These are phyloP conservation scores for Lepidurus couesii DNA, from an alignment of 1,140 invertebrate genomes.

Conservation along the genomic window DNA sequence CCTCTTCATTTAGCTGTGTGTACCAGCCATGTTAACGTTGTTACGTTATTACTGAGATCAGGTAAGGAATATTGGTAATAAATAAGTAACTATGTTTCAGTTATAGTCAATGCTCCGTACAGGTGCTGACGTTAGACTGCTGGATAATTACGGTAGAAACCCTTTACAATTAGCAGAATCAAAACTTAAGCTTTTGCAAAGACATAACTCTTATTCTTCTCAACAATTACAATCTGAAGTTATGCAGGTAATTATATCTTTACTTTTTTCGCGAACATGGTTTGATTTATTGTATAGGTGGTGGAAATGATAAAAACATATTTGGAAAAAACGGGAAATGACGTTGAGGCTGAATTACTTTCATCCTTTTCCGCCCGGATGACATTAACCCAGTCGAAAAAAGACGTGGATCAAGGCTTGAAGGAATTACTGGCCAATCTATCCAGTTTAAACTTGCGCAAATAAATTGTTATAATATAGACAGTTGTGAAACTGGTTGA, in stretches of 20 bases:
- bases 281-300: constrained; percentile 43
- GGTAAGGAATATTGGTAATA: constrained; percentile 46
- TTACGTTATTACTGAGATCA: constrained; percentile 70
- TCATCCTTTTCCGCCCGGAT: constrained; percentile 51
- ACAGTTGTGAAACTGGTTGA: not conserved
- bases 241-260: constrained; percentile 40
- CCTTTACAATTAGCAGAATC: constrained; percentile 75
- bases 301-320: constrained; percentile 64
- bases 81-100: not conserved
- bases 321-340: constrained; percentile 58
- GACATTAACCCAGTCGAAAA: constrained; percentile 43
- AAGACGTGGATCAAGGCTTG: constrained; percentile 49
- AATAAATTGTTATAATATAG: constrained; percentile 1
- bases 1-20: constrained; percentile 79
- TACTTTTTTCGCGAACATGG: not conserved
- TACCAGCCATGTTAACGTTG: constrained; percentile 72
- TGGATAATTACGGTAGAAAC: constrained; percentile 68
- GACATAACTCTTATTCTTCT: constrained; percentile 46
- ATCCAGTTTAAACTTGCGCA: constrained; percentile 40
- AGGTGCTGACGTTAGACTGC: constrained; percentile 63
- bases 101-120: constrained; percentile 30
- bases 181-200: constrained; percentile 64
- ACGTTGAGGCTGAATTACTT: constrained; percentile 55
- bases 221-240: constrained; percentile 59
- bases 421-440: constrained; percentile 42